Base-by-base conservation (phyloP, 1,140 invertebrate species). In the Hylaeus volcanicus region DNA sequence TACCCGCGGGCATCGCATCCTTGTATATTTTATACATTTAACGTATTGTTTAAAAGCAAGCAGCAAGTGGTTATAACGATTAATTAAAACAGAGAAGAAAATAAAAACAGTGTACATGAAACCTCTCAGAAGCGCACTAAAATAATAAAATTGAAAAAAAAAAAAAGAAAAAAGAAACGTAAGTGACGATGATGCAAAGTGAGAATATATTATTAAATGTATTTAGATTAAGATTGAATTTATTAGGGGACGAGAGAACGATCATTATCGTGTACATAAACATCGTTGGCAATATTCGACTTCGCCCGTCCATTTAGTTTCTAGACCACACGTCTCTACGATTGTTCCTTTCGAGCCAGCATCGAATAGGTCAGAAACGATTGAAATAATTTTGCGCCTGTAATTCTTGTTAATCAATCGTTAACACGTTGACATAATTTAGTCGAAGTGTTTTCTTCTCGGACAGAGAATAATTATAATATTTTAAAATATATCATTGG, bases 221-320 rank as follows among this genome's bases (percentile, higher is more conserved):
- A 87, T 82, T 51, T 82, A 87, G 75, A 76, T 80, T 83, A 88
- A 88, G 82, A 82, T 83, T 79, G 74, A 79, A 79, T 14, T 87
- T 82, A 79, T 87, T 81, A 78, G 82, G 48, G 70, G 78, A 65
- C 61, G 70, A 79, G 70, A 73, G 56, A 83, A 83, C 72, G 69
- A 85, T 88, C 77, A 79, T 88, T 73, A 86, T 77, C 81, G 82
- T 88, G 86, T 84, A 84, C 76, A 87, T 85, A 87, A 74, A 81
- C 85, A 76, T 89, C 85, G 73, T 81, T 89, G 78, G 88, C 83
- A 89, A 90, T 90, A 86, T 74, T 88, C 84, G 74, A 90, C 80
- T 86, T 88, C 86, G 76, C 88, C 89, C 89, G 86, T 90, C 88
- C 89, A 90, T 83, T 88, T 85, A 87, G 68, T 86, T 81, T 86